Evolutionary conservation across 1,140 invertebrate genomes (phyloP).

Genomic region (Nixonia krombeini): DNA sequence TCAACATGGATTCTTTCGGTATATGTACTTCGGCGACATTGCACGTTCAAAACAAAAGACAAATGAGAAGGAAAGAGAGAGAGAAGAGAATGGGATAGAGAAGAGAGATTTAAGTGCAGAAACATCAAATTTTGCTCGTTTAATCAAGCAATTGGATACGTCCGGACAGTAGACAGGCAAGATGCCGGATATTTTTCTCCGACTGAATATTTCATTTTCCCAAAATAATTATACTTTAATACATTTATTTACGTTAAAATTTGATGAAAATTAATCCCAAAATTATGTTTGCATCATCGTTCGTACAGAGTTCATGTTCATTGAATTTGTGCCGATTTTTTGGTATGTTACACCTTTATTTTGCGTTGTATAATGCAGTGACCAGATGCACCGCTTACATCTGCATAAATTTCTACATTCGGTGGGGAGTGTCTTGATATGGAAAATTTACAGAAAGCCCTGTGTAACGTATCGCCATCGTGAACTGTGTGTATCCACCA

Average conservation of each 20-base stretch:
- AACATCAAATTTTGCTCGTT: not conserved
- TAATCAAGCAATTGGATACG: too few relatives aligned
- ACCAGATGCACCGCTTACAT: slow-evolving; percentile 3
- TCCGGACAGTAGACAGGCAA: too few relatives aligned
- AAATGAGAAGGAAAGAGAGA: not conserved
- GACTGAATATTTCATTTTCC: too few relatives aligned
- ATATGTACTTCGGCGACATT: not conserved
- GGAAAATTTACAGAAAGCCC: slow-evolving; percentile 37
- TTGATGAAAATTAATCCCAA: too few relatives aligned
- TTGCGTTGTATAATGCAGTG: not conserved
- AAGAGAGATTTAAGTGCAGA: not conserved
- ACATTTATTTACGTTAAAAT: too few relatives aligned
- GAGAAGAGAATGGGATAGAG: too few relatives aligned
- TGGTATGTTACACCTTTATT: too few relatives aligned
- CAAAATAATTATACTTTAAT: too few relatives aligned
- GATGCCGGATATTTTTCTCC: not conserved
- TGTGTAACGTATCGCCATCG: slow-evolving; percentile 36
- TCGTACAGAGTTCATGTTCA: too few relatives aligned
- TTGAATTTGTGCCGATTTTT: too few relatives aligned
- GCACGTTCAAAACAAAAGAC: not conserved
- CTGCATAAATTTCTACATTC: slow-evolving; percentile 20
- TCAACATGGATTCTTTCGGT: not conserved
- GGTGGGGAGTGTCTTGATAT: slow-evolving; percentile 20
- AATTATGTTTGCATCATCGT: too few relatives aligned
- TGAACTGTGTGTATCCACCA: slow-evolving; percentile 22